Percentiles rank a stretch among this genome's conserved stretches.
These are phyloP conservation scores for Brachirus orientalis DNA, from an alignment of 2,113 vertebrate genomes.

Conservation along the genomic window DNA sequence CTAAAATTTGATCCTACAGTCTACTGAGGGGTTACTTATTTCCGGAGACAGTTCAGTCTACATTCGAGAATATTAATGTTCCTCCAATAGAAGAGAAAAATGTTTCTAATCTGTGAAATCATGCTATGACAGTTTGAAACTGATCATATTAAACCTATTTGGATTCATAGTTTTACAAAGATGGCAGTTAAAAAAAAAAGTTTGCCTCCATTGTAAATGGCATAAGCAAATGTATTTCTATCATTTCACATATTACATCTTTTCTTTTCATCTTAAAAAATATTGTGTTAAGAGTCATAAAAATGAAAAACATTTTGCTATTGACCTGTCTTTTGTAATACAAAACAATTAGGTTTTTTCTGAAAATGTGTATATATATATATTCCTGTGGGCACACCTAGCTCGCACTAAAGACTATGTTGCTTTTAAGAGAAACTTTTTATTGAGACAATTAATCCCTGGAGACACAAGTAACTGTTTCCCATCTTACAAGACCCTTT, in stretches of 20 bases:
- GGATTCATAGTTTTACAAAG: neutral
- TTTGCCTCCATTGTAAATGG: no score
- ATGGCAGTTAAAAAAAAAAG: no score
- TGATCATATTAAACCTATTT: constrained; percentile 1
- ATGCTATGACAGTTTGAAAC: constrained; percentile 4
- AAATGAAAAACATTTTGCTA: neutral
- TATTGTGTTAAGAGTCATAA: neutral
- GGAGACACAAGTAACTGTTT: constrained; percentile 61
- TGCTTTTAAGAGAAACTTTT: constrained; percentile 40
- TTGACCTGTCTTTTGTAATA: neutral
- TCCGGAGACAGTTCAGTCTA: constrained; percentile 11
- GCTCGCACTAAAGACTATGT: constrained; percentile 8
- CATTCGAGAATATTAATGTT: neutral
- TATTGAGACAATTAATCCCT: constrained; percentile 69
- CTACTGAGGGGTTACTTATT: constrained; percentile 15
- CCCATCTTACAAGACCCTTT: constrained; percentile 45
- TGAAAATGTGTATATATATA: neutral
- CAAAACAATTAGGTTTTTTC: neutral
- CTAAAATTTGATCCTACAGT: constrained; percentile 41
- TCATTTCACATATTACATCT: neutral
- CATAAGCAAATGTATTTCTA: no score
- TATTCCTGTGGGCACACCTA: neutral
- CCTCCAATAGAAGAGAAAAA: neutral
- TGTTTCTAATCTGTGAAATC: neutral
- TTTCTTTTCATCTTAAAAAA: neutral